phyloP scores from a whole-genome alignment of 2,888 invertebrate genomes.

The Bedellia somnulentella region DNA sequence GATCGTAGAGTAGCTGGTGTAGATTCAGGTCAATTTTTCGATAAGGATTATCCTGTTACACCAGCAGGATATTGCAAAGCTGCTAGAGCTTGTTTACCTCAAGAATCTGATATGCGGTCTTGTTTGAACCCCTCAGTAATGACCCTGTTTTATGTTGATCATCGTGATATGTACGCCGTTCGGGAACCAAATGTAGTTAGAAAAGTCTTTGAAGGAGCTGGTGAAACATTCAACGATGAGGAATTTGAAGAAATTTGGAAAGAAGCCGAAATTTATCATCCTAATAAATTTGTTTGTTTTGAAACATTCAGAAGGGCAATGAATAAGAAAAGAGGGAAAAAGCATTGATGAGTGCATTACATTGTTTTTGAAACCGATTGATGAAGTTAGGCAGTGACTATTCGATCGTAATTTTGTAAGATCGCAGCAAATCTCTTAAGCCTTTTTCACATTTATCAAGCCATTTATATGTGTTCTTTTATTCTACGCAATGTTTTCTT shows the following conservation, averaged over 20 bases:
- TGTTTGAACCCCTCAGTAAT: slow-evolving; percentile 31
- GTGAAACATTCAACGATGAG: slow-evolving; percentile 47
- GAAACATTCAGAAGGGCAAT: slow-evolving; percentile 48
- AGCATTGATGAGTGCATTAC: too few species aligned
- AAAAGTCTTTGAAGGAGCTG: slow-evolving; percentile 52
- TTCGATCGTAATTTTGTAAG: too few species aligned
- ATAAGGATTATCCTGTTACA: slow-evolving; percentile 32
- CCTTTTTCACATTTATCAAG: too few species aligned
- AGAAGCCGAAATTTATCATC: slow-evolving; percentile 45
- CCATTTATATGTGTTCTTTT: too few species aligned
- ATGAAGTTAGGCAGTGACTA: too few species aligned
- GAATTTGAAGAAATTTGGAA: slow-evolving; percentile 51
- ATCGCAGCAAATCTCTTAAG: too few species aligned
- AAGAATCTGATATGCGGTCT: slow-evolving; percentile 34
- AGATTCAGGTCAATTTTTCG: slow-evolving; percentile 41
- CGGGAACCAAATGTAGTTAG: slow-evolving; percentile 30
- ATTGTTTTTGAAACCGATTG: too few species aligned
- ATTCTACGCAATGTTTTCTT: too few species aligned
- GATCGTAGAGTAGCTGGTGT: slow-evolving; percentile 27
- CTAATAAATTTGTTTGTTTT: slow-evolving; percentile 52
- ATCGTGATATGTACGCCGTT: slow-evolving; percentile 37
- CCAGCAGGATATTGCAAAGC: slow-evolving; percentile 26
- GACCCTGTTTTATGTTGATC: slow-evolving; percentile 28
- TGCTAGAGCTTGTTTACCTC: slow-evolving; percentile 23
- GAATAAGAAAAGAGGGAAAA: slow-evolving; percentile 10